Base-by-base conservation (phyloP, 1,140 invertebrate genomes). In the Drosophila athabasca region DNA sequence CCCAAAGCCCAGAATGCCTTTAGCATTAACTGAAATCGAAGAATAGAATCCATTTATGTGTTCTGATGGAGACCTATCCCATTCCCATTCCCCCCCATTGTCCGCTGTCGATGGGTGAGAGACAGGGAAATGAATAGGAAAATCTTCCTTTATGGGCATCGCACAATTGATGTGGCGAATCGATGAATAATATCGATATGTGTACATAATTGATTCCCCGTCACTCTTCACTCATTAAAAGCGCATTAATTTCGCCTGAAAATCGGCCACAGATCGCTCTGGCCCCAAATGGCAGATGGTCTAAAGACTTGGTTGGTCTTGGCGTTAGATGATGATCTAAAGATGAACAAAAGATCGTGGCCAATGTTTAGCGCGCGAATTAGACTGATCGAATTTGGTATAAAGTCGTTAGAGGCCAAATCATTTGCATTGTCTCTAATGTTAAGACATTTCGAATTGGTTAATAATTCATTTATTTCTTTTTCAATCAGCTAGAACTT, bases 191-290 rank as follows among this genome's bases (percentile, higher is more conserved):
- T 54, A 48, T 46, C 7, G 26, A 19, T 53, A 39, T 55, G 26
- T 55, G 31, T 52, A 8, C 15, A 41, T 74, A 74, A 74, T 74
- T 73, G 60, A 65, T 74, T 53, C 43, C 24, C 65, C 59, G 35
- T 57, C 52, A 46, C 45, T 31, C 53, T 6, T 74, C 60, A 74
- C 15, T 73, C 71, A 74, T 74, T 74, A 74, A 74, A 74, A 74
- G 26, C 52, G 48, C 70, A 74, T 74, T 74, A 74, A 72, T 65
- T 74, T 66, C 49, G 48, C 61, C 74, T 74, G 61, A 58, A 74
- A 65, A 65, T 65, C 70, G 71, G 53, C 48, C 46, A 59, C 60
- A 49, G 50, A 57, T 13, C 72, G n/a, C 31, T 13, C 17, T 11
- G 22, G 35, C 35, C 35, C 35, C 35, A 11, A 55, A 41, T 9